Evolutionary conservation across 2,888 invertebrate genomes (phyloP), one percentile per base, ranked within the genome.

Genomic region (Encarsia formosa): DNA sequence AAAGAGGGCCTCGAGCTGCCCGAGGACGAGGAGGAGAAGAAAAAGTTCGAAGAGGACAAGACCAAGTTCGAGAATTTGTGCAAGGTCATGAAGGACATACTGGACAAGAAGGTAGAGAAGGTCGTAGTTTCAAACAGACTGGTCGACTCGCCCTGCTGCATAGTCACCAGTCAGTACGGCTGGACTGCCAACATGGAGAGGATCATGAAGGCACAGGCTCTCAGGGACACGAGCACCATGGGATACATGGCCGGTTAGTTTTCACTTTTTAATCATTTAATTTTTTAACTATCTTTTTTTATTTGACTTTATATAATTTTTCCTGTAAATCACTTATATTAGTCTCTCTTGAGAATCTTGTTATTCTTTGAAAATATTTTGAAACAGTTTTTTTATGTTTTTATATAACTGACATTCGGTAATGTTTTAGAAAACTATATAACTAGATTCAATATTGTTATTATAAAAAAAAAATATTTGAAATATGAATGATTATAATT

Each of bases 241-340:
- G 97, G 98, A 35, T 99, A 99, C 81, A 99, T 99, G 98, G 91
- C 97, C n/a, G n/a, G n/a, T n/a, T n/a, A n/a, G n/a, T n/a, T n/a
- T n/a, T n/a, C n/a, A n/a, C n/a, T n/a, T n/a, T n/a, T n/a, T n/a
- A n/a, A n/a, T n/a, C n/a, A n/a, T n/a, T n/a, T n/a, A n/a, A n/a
- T n/a, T n/a, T n/a, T n/a, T n/a, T n/a, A n/a, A n/a, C n/a, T n/a
- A n/a, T n/a, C n/a, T n/a, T n/a, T n/a, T n/a, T n/a, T n/a, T n/a
- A n/a, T n/a, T n/a, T n/a, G n/a, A n/a, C n/a, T n/a, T n/a, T n/a
- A n/a, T n/a, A n/a, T n/a, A n/a, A n/a, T n/a, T n/a, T n/a, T n/a
- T n/a, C n/a, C n/a, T n/a, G n/a, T n/a, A n/a, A n/a, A n/a, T n/a
- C n/a, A n/a, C n/a, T n/a, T n/a, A n/a, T n/a, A n/a, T n/a, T n/a